Evolutionary conservation across 2,888 invertebrate genomes (phyloP).

Genomic region (Leptopilina syphax): DNA sequence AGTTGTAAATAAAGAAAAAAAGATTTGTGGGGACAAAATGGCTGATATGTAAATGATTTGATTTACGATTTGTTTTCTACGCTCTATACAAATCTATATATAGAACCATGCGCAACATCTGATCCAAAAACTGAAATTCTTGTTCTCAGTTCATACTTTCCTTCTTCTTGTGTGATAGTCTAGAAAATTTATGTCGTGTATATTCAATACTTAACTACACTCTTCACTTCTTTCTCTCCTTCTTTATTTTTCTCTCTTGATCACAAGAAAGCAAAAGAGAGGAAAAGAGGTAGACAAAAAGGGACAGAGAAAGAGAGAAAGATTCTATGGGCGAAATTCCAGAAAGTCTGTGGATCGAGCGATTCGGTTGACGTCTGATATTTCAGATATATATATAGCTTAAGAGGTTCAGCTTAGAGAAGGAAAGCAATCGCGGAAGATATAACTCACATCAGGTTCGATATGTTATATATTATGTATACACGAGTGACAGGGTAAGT

Average conservation of each 20-base stretch:
- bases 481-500: too few relatives aligned
- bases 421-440: background rate
- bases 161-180: constrained; percentile 24
- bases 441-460: constrained; percentile 7
- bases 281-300: too few relatives aligned
- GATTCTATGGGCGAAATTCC: constrained; percentile 25
- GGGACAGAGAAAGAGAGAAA: too few relatives aligned
- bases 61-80: constrained; percentile 33
- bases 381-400: constrained; percentile 14
- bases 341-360: constrained; percentile 13
- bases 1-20: background rate
- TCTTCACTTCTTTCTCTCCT: background rate
- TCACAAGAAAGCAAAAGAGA: too few relatives aligned
- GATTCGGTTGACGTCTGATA: constrained; percentile 32
- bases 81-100: background rate
- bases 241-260: too few relatives aligned
- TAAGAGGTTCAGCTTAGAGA: constrained; percentile 22
- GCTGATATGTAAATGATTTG: constrained; percentile 5
- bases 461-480: background rate
- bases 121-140: constrained; percentile 9
- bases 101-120: constrained; percentile 2
- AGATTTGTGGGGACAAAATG: background rate
- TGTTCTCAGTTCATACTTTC: constrained; percentile 14
- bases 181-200: constrained; percentile 34
- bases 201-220: background rate